Evolutionary conservation across 2,113 vertebrate species (phyloP).

Genomic region (Asarcornis scutulata): DNA sequence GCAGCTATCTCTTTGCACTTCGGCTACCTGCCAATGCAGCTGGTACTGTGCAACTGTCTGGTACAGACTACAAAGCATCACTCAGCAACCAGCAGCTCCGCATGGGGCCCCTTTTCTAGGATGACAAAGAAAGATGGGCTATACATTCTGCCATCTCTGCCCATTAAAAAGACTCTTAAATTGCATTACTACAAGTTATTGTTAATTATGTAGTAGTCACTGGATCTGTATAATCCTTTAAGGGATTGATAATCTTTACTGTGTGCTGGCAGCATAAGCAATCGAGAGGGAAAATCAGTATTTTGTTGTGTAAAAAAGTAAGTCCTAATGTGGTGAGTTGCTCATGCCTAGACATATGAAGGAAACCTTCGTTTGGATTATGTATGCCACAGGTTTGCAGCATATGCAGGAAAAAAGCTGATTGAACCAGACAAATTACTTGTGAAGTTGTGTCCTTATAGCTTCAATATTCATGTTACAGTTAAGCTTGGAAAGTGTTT

Average conservation of each 20-base stretch:
- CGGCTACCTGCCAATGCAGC: slow-evolving; percentile 93
- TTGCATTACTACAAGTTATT: slow-evolving; percentile 81
- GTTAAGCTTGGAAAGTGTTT: background rate
- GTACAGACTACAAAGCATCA: slow-evolving; percentile 86
- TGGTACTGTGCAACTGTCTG: slow-evolving; percentile 88
- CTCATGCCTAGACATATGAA: background rate
- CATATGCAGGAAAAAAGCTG: background rate
- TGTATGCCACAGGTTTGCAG: background rate
- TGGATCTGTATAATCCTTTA: slow-evolving; percentile 76
- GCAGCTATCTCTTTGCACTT: slow-evolving; percentile 85
- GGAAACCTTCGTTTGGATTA: background rate
- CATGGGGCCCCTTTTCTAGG: slow-evolving; percentile 83
- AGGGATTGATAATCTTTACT: slow-evolving; percentile 43
- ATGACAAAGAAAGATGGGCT: slow-evolving; percentile 87
- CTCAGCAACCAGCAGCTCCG: slow-evolving; percentile 86
- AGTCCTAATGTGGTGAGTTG: background rate
- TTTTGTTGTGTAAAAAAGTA: slow-evolving; percentile 23
- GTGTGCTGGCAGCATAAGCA: background rate
- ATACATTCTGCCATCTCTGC: slow-evolving; percentile 78
- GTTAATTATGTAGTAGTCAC: slow-evolving; percentile 86
- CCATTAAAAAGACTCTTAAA: slow-evolving; percentile 80
- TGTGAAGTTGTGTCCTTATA: slow-evolving; percentile 25
- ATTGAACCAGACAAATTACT: slow-evolving; percentile 9
- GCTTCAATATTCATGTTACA: slow-evolving; percentile 6
- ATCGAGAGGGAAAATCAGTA: background rate